Conservation (phyloP, 1,140 invertebrate genomes). For the Tetragnatha versicolor region DNA sequence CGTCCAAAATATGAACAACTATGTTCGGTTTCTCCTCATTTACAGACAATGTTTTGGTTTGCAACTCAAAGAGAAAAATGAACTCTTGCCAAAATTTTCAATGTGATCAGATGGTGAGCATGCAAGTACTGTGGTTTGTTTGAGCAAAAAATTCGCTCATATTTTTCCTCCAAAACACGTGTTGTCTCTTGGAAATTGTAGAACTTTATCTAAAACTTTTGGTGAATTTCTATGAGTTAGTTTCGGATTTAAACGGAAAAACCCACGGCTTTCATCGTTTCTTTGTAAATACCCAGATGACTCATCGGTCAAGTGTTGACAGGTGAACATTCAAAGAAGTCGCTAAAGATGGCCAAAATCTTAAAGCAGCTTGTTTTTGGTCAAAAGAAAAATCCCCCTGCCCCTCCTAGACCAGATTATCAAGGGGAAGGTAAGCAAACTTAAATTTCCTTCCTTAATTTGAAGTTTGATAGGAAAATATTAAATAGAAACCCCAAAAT, state of each 20-base stretch:
- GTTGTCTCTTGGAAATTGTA: not conserved
- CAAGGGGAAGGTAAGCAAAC: constrained; percentile 34
- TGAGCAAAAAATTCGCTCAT: too few relatives aligned
- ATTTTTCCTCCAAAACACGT: not conserved
- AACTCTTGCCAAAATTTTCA: too few relatives aligned
- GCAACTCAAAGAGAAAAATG: too few relatives aligned
- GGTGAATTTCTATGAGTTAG: too few relatives aligned
- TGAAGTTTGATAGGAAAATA: too few relatives aligned
- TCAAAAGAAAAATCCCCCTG: constrained; percentile 51
- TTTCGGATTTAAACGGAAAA: not conserved
- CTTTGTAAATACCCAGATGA: constrained; percentile 7
- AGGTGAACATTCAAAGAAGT: constrained; percentile 1
- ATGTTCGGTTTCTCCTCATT: too few relatives aligned
- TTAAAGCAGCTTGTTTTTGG: constrained; percentile 51
- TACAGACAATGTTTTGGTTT: too few relatives aligned
- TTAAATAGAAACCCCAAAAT: too few relatives aligned
- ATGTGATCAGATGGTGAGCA: too few relatives aligned
- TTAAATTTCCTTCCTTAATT: too few relatives aligned
- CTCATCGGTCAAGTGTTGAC: constrained; percentile 46
- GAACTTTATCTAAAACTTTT: not conserved
- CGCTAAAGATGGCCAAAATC: constrained; percentile 32
- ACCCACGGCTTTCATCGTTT: not conserved
- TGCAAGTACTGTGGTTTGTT: too few relatives aligned
- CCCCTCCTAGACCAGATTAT: constrained; percentile 52
- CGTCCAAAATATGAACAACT: too few relatives aligned